Evolutionary conservation across 2,888 invertebrate species (phyloP), one percentile per base, ranked within the genome.

Genomic region (Mesoligia furuncula): DNA sequence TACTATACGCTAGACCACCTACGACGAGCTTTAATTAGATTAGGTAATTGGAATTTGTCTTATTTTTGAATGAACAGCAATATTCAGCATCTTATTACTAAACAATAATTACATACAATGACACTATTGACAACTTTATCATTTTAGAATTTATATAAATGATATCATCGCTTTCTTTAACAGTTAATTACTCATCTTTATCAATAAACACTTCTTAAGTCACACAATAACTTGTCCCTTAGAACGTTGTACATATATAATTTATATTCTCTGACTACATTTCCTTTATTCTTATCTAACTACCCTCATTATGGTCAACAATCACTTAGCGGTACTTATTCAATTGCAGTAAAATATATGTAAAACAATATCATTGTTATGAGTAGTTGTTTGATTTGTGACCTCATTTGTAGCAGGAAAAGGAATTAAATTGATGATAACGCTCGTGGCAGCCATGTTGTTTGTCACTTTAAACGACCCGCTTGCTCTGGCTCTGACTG

Each of bases 381-480:
- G 90, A 91, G 87, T 90, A 81, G 86, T 88, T 93, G 93, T 94
- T 93, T 94, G 92, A 90, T 92, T 93, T 95, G 93, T 96, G 96
- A 96, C 96, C 96, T 96, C 96, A 96, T 96, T 96, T 93, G 89
- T 92, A 93, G 90, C 95, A 96, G 96, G 96, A 96, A 96, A 96
- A 91, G 94, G 95, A 94, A 94, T 95, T 94, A 94, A 94, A 95
- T 94, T 95, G 94, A 93, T 94, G 93, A 96, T 95, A 96, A 95
- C 93, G 90, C 91, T 89, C 90, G 87, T 81, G 86, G 90, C 90
- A 85, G 92, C 92, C 94, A 93, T 92, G 88, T 93, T 92, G 93
- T 91, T 92, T 88, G 91, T 90, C 90, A 90, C 86, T 84, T 85
- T 88, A 84, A 88, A 88, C 87, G 84, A 83, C 80, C 84, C 78